Percentiles rank a stretch among this genome's conserved stretches.
phyloP scores from a whole-genome alignment of 2,113 vertebrate genomes.

The Ictalurus punctatus region DNA sequence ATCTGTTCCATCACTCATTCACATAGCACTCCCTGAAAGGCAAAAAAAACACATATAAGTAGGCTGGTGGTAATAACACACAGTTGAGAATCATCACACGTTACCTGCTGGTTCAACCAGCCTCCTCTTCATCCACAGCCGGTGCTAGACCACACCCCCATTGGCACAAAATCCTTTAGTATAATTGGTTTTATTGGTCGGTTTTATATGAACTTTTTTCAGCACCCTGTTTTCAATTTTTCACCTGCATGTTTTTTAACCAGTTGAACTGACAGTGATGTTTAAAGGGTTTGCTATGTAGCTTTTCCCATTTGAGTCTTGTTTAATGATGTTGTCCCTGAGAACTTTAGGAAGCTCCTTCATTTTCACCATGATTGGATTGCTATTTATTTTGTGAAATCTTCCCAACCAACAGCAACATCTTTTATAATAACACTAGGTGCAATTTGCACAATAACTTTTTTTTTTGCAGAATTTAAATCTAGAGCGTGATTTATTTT shows the following conservation, averaged over 20 bases:
- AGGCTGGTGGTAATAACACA: neutral
- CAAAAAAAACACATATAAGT: neutral
- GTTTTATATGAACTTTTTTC: neutral
- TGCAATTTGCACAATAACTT: neutral
- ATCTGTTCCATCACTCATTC: neutral
- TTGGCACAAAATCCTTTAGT: neutral
- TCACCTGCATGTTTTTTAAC: neutral
- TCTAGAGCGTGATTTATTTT: neutral
- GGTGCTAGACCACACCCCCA: neutral
- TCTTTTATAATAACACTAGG: neutral
- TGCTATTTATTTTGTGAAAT: neutral
- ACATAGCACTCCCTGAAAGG: neutral
- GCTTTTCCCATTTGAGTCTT: neutral
- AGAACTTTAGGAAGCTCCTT: neutral
- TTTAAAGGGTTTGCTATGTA: neutral
- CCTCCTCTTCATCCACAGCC: neutral
- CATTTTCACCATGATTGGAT: neutral
- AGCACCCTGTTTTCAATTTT: neutral
- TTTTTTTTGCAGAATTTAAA: neutral
- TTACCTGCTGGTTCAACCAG: neutral
- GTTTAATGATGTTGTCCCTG: neutral
- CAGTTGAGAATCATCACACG: neutral
- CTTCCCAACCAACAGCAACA: neutral
- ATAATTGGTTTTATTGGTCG: neutral
- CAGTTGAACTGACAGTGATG: neutral